phyloP scores from a whole-genome alignment of 2,888 invertebrate genomes.

The Alsophila aescularia region DNA sequence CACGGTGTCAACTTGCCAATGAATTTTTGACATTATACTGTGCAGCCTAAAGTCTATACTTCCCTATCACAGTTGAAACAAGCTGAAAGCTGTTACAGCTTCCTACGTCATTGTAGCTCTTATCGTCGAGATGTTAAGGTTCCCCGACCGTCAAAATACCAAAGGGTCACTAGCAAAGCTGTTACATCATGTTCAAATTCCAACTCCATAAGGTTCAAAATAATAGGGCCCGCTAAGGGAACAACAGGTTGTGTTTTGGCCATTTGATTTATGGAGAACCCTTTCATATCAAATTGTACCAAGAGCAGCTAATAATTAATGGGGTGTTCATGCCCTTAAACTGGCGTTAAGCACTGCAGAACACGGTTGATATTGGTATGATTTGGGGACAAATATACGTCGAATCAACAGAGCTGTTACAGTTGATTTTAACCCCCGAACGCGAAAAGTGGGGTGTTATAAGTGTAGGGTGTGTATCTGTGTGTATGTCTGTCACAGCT shows the following conservation, averaged over 20 bases:
- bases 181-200: not conserved
- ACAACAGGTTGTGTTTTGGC: conserved; percentile 26
- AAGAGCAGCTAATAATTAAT: conserved; percentile 15
- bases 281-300: conserved; percentile 21
- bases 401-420: too few species aligned
- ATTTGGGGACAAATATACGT: not conserved
- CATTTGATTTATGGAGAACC: conserved; percentile 22
- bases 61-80: too few species aligned
- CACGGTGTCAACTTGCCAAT: not conserved
- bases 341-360: not conserved
- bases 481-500: too few species aligned
- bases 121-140: not conserved
- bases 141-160: not conserved
- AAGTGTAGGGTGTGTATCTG: too few species aligned
- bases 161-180: not conserved
- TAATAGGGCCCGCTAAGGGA: not conserved
- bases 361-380: not conserved
- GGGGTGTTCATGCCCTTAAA: conserved; percentile 1
- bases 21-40: conserved; percentile 5
- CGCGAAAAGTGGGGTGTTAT: too few species aligned
- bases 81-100: not conserved
- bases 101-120: not conserved
- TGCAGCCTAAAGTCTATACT: not conserved
- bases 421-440: too few species aligned
- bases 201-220: conserved; percentile 5